A percentile compares a stretch with the other conserved stretches of the same genome.
Evolutionary conservation across 2,888 invertebrate species (phyloP).

Genomic region (Arctia plantaginis): DNA sequence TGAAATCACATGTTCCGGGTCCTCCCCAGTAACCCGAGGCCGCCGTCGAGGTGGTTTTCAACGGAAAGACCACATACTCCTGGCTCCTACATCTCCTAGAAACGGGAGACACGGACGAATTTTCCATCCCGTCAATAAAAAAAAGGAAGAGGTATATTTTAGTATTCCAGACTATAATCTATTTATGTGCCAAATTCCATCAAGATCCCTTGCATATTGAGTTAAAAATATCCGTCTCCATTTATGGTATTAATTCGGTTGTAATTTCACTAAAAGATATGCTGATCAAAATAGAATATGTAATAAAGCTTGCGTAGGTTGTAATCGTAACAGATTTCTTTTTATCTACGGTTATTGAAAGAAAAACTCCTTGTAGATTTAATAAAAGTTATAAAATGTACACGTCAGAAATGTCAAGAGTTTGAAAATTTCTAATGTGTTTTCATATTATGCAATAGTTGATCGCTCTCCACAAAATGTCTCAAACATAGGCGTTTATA

Average conservation of each 20-base stretch:
- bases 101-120: too few species aligned
- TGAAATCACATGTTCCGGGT: too few species aligned
- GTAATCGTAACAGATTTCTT: background rate
- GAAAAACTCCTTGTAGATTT: background rate
- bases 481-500: slow-evolving; percentile 7
- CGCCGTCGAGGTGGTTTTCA: too few species aligned
- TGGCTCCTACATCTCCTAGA: too few species aligned
- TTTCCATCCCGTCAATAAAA: too few species aligned
- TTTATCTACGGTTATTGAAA: background rate
- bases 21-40: too few species aligned
- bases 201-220: background rate
- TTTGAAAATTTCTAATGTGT: background rate
- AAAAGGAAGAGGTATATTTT: too few species aligned
- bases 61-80: too few species aligned
- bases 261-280: background rate
- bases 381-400: background rate
- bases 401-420: background rate
- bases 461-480: slow-evolving; percentile 16
- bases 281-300: background rate
- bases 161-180: background rate
- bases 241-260: too few species aligned
- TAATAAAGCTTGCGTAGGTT: background rate
- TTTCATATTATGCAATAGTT: slow-evolving; percentile 6
- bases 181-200: background rate
- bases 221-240: background rate